Evolutionary conservation across 2,797 vertebrate genomes (phyloP).

Genomic region (Clamator glandarius): DNA sequence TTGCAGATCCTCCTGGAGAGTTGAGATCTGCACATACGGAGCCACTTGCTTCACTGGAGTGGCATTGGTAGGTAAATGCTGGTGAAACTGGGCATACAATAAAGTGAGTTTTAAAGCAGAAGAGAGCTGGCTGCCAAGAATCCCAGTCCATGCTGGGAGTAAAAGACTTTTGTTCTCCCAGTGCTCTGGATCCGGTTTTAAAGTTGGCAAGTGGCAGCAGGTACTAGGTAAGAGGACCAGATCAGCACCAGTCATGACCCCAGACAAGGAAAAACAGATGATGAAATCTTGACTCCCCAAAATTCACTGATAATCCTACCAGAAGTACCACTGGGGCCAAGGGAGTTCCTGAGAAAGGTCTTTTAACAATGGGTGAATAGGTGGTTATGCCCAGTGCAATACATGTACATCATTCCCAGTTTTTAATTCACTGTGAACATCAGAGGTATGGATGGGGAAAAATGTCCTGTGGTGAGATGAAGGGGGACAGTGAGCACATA

Average conservation of each 20-base stretch:
- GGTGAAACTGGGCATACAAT: background rate
- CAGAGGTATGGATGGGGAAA: background rate
- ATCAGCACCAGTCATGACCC: background rate
- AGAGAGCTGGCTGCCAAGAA: background rate
- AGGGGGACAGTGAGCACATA: background rate
- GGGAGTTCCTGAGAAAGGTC: background rate
- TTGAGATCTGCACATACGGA: fast-evolving
- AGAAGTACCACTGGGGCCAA: background rate
- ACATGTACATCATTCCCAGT: background rate
- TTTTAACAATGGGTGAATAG: background rate
- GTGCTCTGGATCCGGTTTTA: background rate
- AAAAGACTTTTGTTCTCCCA: background rate
- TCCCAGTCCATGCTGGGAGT: background rate
- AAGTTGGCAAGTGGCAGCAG: background rate
- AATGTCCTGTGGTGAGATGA: background rate
- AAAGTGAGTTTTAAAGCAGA: background rate
- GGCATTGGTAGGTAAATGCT: background rate
- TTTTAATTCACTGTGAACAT: background rate
- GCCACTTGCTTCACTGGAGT: background rate
- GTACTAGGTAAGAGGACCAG: background rate
- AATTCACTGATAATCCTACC: background rate
- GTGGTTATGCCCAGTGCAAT: background rate
- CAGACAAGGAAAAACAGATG: background rate
- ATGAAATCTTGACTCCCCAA: background rate
- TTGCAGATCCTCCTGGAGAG: background rate